phyloP scores from a whole-genome alignment of 2,888 invertebrate genomes.

The Sinotaia quadrata region DNA sequence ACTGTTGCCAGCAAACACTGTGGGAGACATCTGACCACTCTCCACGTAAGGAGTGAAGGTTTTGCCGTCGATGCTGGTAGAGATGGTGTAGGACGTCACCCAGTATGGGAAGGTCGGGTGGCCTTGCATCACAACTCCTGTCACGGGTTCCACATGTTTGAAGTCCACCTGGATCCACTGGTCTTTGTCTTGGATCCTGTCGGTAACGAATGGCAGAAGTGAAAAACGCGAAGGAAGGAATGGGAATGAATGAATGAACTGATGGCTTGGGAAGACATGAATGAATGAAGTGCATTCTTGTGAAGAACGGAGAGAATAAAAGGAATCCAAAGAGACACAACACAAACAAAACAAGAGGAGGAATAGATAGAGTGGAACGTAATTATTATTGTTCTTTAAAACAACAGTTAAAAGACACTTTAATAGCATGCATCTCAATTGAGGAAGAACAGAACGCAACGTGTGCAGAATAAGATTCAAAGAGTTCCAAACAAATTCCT shows the following conservation, averaged over 20 bases:
- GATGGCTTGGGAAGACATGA: not conserved
- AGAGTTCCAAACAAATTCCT: too few relatives aligned
- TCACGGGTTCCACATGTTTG: slow-evolving; percentile 32
- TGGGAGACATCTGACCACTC: slow-evolving; percentile 11
- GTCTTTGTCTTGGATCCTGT: slow-evolving; percentile 26
- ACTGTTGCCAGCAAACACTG: slow-evolving; percentile 39
- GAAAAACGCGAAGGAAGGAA: not conserved
- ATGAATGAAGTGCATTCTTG: not conserved
- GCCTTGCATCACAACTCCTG: slow-evolving; percentile 43
- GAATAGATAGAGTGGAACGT: too few relatives aligned
- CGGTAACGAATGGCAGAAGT: not conserved
- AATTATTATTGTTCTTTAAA: too few relatives aligned
- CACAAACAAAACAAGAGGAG: too few relatives aligned
- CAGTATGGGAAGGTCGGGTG: slow-evolving; percentile 37
- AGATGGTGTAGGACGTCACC: slow-evolving; percentile 42
- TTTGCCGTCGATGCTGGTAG: slow-evolving; percentile 36
- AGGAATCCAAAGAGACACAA: too few relatives aligned
- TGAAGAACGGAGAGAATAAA: too few relatives aligned
- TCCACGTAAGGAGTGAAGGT: slow-evolving; percentile 36
- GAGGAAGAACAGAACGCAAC: too few relatives aligned
- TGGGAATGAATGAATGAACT: not conserved
- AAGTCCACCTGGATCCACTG: slow-evolving; percentile 39
- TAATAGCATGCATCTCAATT: too few relatives aligned
- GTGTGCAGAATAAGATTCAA: too few relatives aligned
- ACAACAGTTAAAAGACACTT: too few relatives aligned